Conservation (phyloP, 2,113 vertebrate genomes). For the Trematomus loennbergii region DNA sequence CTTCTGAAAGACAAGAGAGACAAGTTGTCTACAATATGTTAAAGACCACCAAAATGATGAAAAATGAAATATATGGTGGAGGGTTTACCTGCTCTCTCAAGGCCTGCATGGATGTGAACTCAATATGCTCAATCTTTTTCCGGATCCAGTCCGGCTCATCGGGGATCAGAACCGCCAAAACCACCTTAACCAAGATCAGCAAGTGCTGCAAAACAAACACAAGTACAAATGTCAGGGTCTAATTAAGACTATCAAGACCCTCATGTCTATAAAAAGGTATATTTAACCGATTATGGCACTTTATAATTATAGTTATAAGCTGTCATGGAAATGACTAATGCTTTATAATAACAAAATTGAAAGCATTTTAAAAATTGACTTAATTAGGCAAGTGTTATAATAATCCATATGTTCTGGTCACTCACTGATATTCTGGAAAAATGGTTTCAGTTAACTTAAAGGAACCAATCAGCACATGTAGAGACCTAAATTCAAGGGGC, state of each 20-base stretch:
- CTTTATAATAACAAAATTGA: no score
- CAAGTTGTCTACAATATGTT: not conserved
- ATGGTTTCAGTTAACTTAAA: no score
- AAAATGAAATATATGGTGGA: not conserved
- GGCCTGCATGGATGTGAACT: conserved; percentile 83
- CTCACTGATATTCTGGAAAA: no score
- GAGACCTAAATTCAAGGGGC: no score
- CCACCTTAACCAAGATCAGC: conserved; percentile 81
- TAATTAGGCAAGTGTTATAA: no score
- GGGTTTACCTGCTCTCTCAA: conserved; percentile 79
- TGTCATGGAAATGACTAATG: no score
- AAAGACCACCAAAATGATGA: not conserved
- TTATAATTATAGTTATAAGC: no score
- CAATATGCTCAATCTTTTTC: conserved; percentile 80
- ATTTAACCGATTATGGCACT: no score
- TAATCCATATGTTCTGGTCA: no score
- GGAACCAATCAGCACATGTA: no score
- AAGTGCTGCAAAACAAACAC: conserved; percentile 76
- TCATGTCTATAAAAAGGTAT: not conserved
- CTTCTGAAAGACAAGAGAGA: conserved; percentile 39
- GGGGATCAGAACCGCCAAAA: conserved; percentile 82
- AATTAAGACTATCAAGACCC: not conserved
- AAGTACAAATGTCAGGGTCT: not conserved
- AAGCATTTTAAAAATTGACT: no score
- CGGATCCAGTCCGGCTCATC: conserved; percentile 85